phyloP scores from a whole-genome alignment of 1,140 invertebrate species.

The Sycophila sp. region DNA sequence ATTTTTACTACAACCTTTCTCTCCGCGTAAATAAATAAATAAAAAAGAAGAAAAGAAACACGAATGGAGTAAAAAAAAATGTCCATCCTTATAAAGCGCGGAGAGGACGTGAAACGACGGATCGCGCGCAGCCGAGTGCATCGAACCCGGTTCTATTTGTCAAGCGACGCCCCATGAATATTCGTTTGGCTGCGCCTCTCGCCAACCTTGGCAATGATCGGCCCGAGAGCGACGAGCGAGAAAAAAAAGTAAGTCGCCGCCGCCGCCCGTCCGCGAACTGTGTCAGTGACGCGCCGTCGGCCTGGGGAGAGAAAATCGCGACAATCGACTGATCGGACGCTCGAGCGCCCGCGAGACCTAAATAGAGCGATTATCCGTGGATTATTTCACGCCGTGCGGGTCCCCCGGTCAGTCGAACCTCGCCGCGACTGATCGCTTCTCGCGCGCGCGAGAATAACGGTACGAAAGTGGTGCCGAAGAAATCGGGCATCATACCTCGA shows the following conservation, averaged over 20 bases:
- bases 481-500: no score
- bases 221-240: neutral
- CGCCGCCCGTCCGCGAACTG: no score
- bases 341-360: neutral
- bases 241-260: conserved; percentile 15
- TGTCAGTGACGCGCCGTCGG: no score
- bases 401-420: neutral
- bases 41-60: no score
- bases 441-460: no score
- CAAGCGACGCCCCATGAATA: neutral
- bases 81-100: no score
- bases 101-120: no score
- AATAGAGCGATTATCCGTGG: conserved; percentile 23
- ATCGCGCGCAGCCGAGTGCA: no score
- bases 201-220: neutral
- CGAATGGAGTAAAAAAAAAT: no score
- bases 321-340: conserved; percentile 26
- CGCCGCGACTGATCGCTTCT: neutral
- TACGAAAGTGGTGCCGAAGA: no score
- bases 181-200: neutral
- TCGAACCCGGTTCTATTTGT: neutral
- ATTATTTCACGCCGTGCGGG: neutral
- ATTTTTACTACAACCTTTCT: no score
- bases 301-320: conserved; percentile 17
- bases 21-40: no score